These are phyloP conservation scores for Petrocephalus schoutedeni DNA, from an alignment of 2,797 vertebrate species.

Conservation along the genomic window DNA sequence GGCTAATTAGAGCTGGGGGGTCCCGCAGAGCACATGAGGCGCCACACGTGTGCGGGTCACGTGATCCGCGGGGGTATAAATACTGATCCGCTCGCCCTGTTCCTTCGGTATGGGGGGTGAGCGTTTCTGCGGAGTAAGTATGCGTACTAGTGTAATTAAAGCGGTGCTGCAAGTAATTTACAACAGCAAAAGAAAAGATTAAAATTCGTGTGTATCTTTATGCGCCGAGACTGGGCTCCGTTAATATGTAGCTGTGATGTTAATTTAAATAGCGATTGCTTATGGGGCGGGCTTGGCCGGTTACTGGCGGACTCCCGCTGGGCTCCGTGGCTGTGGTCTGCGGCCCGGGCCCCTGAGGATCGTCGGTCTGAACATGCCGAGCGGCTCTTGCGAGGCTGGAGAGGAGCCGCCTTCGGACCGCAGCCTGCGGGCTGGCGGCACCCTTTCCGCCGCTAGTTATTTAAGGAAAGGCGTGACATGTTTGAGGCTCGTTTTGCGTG, in stretches of 20 bases:
- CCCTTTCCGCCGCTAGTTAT: too few relatives aligned
- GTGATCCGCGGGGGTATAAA: not conserved
- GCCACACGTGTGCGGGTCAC: not conserved
- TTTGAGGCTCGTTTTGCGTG: too few relatives aligned
- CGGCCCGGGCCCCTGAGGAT: not conserved
- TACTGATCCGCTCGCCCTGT: not conserved
- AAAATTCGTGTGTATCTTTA: not conserved
- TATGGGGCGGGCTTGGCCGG: not conserved
- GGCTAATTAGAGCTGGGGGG: not conserved
- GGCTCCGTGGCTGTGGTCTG: not conserved
- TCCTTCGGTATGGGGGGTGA: not conserved
- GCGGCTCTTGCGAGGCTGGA: not conserved
- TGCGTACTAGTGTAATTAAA: not conserved
- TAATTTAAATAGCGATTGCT: not conserved
- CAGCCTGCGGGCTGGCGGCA: not conserved
- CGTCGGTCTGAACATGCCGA: not conserved
- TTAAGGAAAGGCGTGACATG: not conserved
- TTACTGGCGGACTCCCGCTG: not conserved
- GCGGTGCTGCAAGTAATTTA: not conserved
- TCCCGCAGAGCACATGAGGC: not conserved
- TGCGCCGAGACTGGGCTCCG: not conserved
- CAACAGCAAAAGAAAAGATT: not conserved
- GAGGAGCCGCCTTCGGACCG: not conserved
- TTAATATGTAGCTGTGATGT: not conserved
- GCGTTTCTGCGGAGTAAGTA: not conserved